Conservation (phyloP, 1,140 invertebrate species). For the Mycetomoellerius zeteki region DNA sequence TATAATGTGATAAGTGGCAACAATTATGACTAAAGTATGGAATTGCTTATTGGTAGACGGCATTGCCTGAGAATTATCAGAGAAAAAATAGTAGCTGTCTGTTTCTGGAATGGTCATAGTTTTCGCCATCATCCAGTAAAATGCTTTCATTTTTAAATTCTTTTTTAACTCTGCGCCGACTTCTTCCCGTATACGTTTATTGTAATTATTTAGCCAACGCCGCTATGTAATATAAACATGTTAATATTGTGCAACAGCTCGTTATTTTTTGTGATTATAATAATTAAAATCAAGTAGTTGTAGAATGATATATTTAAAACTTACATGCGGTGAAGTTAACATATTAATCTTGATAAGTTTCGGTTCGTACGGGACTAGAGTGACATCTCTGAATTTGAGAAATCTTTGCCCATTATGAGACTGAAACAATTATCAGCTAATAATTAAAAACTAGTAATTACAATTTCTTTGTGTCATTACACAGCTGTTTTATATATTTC, state of each 20-base stretch:
- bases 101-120: conserved; percentile 90
- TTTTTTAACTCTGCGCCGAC: conserved; percentile 91
- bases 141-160: conserved; percentile 90
- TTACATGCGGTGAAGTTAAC: conserved; percentile 92
- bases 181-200: conserved; percentile 90
- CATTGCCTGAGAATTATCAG: conserved; percentile 50
- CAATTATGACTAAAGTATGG: conserved; percentile 53
- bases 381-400: conserved; percentile 93
- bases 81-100: conserved; percentile 61
- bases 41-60: conserved; percentile 53
- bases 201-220: conserved; percentile 93
- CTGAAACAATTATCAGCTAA: conserved; percentile 73
- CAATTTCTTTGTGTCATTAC: no score
- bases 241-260: no score
- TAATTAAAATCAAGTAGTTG: conserved; percentile 12
- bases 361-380: conserved; percentile 96
- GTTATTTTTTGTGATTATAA: background rate
- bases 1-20: conserved; percentile 45
- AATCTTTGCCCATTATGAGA: conserved; percentile 86
- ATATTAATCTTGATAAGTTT: conserved; percentile 94
- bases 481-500: background rate
- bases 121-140: conserved; percentile 94
- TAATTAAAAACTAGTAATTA: conserved; percentile 19
- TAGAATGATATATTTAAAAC: conserved; percentile 54
- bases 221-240: conserved; percentile 87